These are phyloP conservation scores for Pachycephus smyrnensis DNA, from an alignment of 2,888 invertebrate genomes.

Conservation along the genomic window DNA sequence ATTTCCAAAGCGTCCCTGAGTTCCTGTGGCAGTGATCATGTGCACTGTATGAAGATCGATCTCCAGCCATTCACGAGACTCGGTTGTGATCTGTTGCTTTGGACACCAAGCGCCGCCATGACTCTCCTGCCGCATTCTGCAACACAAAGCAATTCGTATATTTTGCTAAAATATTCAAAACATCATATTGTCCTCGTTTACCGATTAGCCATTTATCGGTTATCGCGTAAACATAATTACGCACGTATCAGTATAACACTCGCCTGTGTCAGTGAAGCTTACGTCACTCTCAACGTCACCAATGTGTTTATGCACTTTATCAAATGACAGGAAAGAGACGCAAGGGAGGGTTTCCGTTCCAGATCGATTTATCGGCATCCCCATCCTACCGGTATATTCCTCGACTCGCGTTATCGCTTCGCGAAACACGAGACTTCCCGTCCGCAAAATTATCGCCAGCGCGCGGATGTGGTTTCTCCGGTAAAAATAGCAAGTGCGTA, in stretches of 20 bases:
- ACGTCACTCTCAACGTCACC: background rate
- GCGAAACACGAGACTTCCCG: background rate
- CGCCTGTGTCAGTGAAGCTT: background rate
- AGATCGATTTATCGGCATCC: background rate
- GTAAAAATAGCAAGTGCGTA: background rate
- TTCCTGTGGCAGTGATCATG: constrained; percentile 84
- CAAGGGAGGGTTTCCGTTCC: background rate
- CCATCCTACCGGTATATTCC: background rate
- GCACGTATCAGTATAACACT: background rate
- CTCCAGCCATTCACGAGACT: constrained; percentile 83
- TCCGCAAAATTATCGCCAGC: background rate
- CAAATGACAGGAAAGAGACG: background rate
- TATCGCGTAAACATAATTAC: background rate
- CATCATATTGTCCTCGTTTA: background rate
- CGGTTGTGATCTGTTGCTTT: constrained; percentile 81
- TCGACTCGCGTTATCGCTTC: background rate
- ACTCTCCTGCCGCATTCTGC: constrained; percentile 83
- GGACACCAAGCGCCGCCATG: constrained; percentile 96
- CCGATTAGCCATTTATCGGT: background rate
- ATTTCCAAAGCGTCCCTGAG: constrained; percentile 93
- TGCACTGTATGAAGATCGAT: constrained; percentile 83
- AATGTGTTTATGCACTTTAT: background rate
- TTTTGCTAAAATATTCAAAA: background rate
- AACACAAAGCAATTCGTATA: constrained; percentile 36
- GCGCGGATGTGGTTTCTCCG: background rate